Evolutionary conservation across 2,888 invertebrate genomes (phyloP).

Genomic region (Drosophila nr. perissopoda): DNA sequence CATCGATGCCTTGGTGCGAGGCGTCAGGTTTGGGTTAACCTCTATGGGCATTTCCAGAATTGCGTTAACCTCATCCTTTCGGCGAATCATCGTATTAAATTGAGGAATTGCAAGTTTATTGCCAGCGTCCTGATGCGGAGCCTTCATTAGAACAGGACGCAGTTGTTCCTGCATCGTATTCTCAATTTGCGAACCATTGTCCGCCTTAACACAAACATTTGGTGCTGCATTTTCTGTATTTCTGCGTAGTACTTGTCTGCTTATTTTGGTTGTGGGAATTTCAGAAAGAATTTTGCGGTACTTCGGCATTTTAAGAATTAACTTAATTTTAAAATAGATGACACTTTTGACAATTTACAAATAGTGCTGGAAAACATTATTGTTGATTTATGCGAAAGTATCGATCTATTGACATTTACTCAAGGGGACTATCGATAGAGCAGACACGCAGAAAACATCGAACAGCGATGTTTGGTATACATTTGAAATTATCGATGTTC

Average conservation of each 20-base stretch:
- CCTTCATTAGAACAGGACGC: no score
- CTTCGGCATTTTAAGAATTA: conserved; percentile 49
- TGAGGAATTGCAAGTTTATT: conserved; percentile 57
- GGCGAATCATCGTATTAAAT: conserved; percentile 65
- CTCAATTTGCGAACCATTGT: conserved; percentile 24
- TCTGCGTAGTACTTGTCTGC: conserved; percentile 6
- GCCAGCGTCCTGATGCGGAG: not conserved
- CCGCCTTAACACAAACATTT: conserved; percentile 25
- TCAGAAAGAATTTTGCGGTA: conserved; percentile 21
- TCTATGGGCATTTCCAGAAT: conserved; percentile 36
- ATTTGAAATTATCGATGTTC: not conserved
- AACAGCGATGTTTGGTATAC: not conserved
- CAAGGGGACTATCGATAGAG: not conserved
- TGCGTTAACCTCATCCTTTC: conserved; percentile 52
- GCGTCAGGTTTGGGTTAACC: conserved; percentile 50
- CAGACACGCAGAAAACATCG: not conserved
- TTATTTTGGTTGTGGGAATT: conserved; percentile 15
- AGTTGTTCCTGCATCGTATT: not conserved
- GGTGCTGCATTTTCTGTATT: not conserved
- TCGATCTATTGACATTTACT: not conserved
- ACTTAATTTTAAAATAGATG: not conserved
- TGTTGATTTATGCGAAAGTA: not conserved
- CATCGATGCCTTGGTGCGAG: conserved; percentile 64
- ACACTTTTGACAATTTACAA: conserved; percentile 10
- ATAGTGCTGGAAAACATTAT: not conserved